These are phyloP conservation scores for Chinchilla lanigera DNA, from an alignment of 2,113 vertebrate species.

Conservation along the genomic window DNA sequence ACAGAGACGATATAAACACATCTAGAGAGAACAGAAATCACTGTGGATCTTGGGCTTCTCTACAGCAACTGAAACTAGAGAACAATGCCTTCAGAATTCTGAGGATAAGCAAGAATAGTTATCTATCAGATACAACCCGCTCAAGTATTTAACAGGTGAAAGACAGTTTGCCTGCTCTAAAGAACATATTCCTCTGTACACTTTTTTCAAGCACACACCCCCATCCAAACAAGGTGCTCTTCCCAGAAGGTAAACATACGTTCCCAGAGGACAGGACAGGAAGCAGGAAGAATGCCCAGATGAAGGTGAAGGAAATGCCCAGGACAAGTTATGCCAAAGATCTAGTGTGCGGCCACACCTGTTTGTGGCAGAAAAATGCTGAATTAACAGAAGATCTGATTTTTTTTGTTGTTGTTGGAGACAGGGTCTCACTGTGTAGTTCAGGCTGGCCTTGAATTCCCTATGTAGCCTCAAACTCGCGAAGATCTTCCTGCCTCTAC, in stretches of 20 bases:
- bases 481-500: not conserved
- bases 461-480: too few species aligned
- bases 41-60: not conserved
- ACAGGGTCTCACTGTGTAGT: not conserved
- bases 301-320: not conserved
- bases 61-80: not conserved
- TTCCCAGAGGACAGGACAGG: not conserved
- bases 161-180: not conserved
- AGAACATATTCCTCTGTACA: not conserved
- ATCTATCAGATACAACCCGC: not conserved
- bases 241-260: not conserved
- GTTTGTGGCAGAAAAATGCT: not conserved
- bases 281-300: not conserved
- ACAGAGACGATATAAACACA: not conserved
- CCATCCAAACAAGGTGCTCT: not conserved
- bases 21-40: not conserved
- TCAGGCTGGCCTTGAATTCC: not conserved
- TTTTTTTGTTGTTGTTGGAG: not conserved
- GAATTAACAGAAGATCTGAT: not conserved
- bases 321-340: not conserved
- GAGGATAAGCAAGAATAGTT: not conserved
- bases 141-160: not conserved
- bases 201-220: not conserved
- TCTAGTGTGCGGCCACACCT: not conserved
- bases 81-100: not conserved